Evolutionary conservation across 2,888 invertebrate species (phyloP), one percentile per base, ranked within the genome.

Genomic region (Autographa pulchrina): DNA sequence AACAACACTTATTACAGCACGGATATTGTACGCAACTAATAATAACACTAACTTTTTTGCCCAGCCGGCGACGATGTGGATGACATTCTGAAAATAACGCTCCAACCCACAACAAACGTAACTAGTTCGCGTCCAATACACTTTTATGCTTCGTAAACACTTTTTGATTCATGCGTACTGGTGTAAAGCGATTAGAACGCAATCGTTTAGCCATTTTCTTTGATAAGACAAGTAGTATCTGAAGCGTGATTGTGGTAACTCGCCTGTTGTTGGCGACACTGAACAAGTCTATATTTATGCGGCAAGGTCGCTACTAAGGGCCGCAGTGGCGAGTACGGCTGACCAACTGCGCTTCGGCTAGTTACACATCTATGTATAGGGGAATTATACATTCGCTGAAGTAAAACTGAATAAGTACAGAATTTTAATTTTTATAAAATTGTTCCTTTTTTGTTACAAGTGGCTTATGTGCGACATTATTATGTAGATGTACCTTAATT

Each of bases 171-270:
- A 89, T 86, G 86, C 86, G 86, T 81, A 85, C 89, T 81, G 84
- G 84, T 89, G 89, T 88, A 85, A 86, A 89, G 78, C 86, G 92
- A 92, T 93, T 91, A 92, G 86, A 85, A 80, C 86, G 90, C 91
- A 93, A 95, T 94, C 94, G 92, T 87, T 88, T 88, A 89, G 92
- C 91, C 95, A 95, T 95, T 94, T 95, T 95, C 90, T 92, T 92
- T 94, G 95, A 95, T 95, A 95, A 95, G 91, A 88, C 90, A 88
- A 82, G 82, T 77, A 66, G 81, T 89, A 87, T 89, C 88, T 89
- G 83, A 86, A 78, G 75, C 77, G 84, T 87, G 86, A 91, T 89
- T 89, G 87, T 86, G 79, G 84, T 84, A 85, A 84, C 80, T 84
- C 82, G 80, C 75, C 85, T 86, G 86, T 83, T 88, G 92, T 92